These are phyloP conservation scores for Willisornis vidua DNA, from an alignment of 2,113 vertebrate genomes.

Conservation along the genomic window DNA sequence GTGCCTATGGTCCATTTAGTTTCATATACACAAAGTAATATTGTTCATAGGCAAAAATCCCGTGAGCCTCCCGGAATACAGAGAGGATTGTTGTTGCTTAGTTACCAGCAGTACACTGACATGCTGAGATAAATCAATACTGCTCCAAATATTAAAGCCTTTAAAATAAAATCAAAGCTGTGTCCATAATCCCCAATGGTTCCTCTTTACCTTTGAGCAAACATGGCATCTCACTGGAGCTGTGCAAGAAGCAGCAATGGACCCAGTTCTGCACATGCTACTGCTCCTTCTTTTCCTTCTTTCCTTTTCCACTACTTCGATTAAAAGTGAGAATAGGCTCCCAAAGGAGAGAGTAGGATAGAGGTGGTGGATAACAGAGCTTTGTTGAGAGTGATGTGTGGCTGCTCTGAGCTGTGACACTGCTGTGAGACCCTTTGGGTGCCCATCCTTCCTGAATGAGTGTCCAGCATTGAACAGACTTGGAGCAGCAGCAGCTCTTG, in stretches of 20 bases:
- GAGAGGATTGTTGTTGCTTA: slow-evolving; percentile 73
- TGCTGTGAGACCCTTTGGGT: neutral
- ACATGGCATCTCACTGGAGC: neutral
- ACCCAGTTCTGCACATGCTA: neutral
- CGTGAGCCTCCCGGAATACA: slow-evolving; percentile 59
- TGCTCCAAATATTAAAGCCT: slow-evolving; percentile 73
- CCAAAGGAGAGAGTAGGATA: neutral
- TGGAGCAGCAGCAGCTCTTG: fast-evolving
- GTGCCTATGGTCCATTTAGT: slow-evolving; percentile 76
- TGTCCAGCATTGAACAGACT: neutral
- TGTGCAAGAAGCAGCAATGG: neutral
- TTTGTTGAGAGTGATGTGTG: neutral
- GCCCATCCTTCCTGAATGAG: fast-evolving
- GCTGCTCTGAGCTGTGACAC: neutral
- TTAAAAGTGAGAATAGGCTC: neutral
- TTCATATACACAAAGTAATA: slow-evolving; percentile 74
- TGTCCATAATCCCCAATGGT: slow-evolving; percentile 28
- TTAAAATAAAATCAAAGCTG: slow-evolving; percentile 59
- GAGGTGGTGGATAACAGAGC: neutral
- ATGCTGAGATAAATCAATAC: slow-evolving; percentile 75
- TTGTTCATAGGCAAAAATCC: slow-evolving; percentile 71
- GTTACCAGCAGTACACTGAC: slow-evolving; percentile 68
- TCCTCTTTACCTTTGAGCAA: neutral
- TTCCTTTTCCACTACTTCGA: fast-evolving
- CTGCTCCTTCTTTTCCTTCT: neutral